Evolutionary conservation across 1,140 invertebrate species (phyloP).

Genomic region (Bombus pascuorum): DNA sequence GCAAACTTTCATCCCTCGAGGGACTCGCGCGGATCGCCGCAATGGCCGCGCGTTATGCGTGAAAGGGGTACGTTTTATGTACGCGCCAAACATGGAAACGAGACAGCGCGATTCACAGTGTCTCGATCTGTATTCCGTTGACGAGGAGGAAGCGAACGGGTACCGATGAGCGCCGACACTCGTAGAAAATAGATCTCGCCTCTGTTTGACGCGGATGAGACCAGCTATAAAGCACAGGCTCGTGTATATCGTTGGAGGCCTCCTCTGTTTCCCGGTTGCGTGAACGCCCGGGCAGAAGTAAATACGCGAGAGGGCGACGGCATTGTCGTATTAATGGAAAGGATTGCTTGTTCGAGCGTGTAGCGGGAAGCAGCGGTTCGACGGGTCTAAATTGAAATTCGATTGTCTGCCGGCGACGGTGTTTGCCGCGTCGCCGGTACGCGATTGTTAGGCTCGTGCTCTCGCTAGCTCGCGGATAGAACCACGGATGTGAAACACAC

Average conservation of each 20-base stretch:
- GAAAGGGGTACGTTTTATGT: slow-evolving; percentile 19
- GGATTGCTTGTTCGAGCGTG: slow-evolving; percentile 78
- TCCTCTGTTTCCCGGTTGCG: slow-evolving; percentile 38
- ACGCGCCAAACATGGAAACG: too few species aligned
- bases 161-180: background rate
- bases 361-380: slow-evolving; percentile 73
- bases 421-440: slow-evolving; percentile 62
- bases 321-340: slow-evolving; percentile 81
- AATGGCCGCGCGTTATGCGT: slow-evolving; percentile 24
- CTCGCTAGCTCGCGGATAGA: slow-evolving; percentile 19
- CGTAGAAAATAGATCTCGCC: slow-evolving; percentile 56
- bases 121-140: background rate
- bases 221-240: background rate
- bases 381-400: slow-evolving; percentile 80
- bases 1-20: slow-evolving; percentile 37
- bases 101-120: background rate
- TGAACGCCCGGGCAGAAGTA: slow-evolving; percentile 59
- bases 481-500: slow-evolving; percentile 21
- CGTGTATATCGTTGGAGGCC: background rate
- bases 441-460: slow-evolving; percentile 49
- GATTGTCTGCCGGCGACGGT: slow-evolving; percentile 74
- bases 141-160: background rate
- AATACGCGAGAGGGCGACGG: slow-evolving; percentile 75
- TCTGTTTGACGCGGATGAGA: slow-evolving; percentile 27
- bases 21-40: background rate